phyloP scores from a whole-genome alignment of 2,888 invertebrate genomes.

The Ganaspis brasiliensis region DNA sequence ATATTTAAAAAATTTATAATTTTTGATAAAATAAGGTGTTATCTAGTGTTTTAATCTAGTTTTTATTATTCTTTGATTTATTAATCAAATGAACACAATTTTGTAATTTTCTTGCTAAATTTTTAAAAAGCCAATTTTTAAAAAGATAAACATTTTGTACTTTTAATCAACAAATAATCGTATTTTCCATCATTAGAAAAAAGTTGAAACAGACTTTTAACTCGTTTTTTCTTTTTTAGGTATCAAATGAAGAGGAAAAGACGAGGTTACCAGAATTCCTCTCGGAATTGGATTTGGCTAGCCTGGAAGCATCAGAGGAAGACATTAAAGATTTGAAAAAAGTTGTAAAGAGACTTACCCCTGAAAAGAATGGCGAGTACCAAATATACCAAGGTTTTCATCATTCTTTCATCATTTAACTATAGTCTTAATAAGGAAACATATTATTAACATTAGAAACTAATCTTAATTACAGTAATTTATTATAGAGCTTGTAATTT shows the following conservation, averaged over 20 bases:
- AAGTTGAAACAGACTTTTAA: background rate
- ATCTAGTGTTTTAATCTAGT: no score
- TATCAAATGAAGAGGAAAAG: conserved; percentile 64
- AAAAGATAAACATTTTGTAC: no score
- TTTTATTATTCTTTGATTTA: no score
- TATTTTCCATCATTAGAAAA: no score
- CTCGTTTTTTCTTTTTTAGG: conserved; percentile 53
- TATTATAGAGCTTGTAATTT: background rate
- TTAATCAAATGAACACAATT: no score
- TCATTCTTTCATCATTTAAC: conserved; percentile 3
- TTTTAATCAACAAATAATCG: no score
- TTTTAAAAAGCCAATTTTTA: no score
- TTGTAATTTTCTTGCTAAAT: no score
- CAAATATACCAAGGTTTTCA: conserved; percentile 77
- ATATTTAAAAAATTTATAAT: no score
- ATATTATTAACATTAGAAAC: background rate
- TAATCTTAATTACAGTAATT: background rate
- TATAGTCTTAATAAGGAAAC: background rate
- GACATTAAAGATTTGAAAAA: conserved; percentile 74
- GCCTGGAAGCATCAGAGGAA: conserved; percentile 74
- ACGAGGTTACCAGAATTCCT: conserved; percentile 74
- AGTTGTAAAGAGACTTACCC: conserved; percentile 76
- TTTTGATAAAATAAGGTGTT: no score
- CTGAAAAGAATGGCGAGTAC: conserved; percentile 80
- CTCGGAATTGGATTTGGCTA: conserved; percentile 74